These are phyloP conservation scores for Chionomys nivalis DNA, from an alignment of 2,113 vertebrate species.

Conservation along the genomic window DNA sequence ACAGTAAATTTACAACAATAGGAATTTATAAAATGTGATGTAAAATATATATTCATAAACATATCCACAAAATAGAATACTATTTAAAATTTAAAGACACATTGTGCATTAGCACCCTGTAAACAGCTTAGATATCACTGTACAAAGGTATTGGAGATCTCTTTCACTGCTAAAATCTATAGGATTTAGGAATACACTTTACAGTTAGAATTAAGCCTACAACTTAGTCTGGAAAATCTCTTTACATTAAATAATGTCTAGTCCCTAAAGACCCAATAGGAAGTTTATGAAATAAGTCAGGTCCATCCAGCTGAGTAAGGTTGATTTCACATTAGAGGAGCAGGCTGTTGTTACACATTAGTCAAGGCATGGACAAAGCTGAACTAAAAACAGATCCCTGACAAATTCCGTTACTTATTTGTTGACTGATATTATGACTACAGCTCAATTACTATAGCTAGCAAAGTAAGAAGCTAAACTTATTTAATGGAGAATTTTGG, in stretches of 20 bases:
- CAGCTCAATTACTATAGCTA: background rate
- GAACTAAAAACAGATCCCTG: background rate
- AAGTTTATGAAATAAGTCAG: conserved; percentile 30
- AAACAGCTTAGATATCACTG: background rate
- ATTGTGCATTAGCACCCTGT: background rate
- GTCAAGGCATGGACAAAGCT: background rate
- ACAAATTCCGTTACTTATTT: background rate
- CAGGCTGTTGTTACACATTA: background rate
- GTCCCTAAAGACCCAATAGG: background rate
- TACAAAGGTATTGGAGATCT: background rate
- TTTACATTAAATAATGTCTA: conserved; percentile 18
- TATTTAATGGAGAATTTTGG: background rate
- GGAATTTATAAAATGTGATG: too few relatives aligned
- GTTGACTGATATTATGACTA: background rate
- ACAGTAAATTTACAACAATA: background rate
- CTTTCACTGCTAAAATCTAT: background rate
- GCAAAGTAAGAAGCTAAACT: background rate
- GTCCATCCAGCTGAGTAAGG: background rate
- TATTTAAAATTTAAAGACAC: background rate
- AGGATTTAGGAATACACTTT: conserved; percentile 57
- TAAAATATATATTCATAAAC: background rate
- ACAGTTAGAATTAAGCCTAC: conserved; percentile 47
- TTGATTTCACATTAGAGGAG: conserved; percentile 29
- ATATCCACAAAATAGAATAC: background rate
- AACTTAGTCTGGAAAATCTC: conserved; percentile 58